Conservation (phyloP, 2,113 vertebrate genomes). For the Neogobius melanostomus region DNA sequence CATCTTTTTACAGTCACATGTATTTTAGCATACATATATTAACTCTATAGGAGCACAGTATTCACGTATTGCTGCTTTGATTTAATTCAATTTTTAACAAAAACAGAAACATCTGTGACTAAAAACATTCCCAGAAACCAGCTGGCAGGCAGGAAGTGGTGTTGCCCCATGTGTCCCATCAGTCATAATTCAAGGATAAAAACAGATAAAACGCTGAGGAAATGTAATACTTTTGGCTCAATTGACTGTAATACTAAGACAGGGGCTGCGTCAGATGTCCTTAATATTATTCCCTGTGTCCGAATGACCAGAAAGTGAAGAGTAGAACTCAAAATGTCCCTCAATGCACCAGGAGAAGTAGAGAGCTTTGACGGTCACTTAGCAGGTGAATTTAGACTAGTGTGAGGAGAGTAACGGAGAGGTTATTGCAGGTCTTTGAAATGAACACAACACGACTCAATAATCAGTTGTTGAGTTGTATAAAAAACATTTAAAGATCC, state of each 20-base stretch:
- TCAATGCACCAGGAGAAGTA: too few species aligned
- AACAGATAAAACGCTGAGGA: constrained; percentile 12
- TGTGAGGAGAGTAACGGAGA: too few species aligned
- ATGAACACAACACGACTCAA: too few species aligned
- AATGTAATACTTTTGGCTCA: constrained; percentile 52
- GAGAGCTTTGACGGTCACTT: too few species aligned
- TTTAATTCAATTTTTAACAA: constrained; percentile 22
- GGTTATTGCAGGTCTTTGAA: too few species aligned
- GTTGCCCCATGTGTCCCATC: constrained; percentile 58
- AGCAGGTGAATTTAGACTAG: too few species aligned
- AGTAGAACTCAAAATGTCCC: too few species aligned
- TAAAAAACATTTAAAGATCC: too few species aligned
- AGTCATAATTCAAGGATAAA: constrained; percentile 12
- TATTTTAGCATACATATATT: constrained; percentile 63
- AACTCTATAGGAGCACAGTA: constrained; percentile 51
- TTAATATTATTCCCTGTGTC: too few species aligned
- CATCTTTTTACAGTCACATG: constrained; percentile 32
- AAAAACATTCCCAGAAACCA: constrained; percentile 81
- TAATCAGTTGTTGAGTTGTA: too few species aligned
- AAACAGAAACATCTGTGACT: constrained; percentile 37
- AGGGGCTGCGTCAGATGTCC: too few species aligned
- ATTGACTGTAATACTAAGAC: constrained; percentile 37
- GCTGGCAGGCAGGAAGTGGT: constrained; percentile 77
- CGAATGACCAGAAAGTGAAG: too few species aligned
- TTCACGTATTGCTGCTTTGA: constrained; percentile 38